Conservation (phyloP, 2,888 invertebrate species). For the Hoplodrina blanda region DNA sequence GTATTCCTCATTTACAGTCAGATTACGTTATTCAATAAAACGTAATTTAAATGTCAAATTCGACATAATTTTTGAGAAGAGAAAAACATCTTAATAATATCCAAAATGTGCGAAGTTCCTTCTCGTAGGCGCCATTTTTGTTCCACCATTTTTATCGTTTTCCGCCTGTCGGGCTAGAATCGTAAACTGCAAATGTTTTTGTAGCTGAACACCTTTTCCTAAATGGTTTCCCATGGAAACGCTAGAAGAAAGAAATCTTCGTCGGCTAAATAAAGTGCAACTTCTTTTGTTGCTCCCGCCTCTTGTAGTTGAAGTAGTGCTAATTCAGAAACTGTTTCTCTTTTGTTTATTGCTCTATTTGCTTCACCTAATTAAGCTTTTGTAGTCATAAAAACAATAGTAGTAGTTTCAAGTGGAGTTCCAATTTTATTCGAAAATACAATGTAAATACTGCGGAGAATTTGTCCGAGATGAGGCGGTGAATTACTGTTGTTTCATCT, state of each 20-base stretch:
- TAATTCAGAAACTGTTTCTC: slow-evolving; percentile 46
- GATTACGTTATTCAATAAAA: background rate
- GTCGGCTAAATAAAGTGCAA: slow-evolving; percentile 47
- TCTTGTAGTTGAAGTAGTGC: slow-evolving; percentile 26
- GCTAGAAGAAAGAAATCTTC: slow-evolving; percentile 58
- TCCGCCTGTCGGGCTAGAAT: slow-evolving; percentile 68
- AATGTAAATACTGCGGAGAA: slow-evolving; percentile 23
- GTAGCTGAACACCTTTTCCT: slow-evolving; percentile 64
- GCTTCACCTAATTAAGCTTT: slow-evolving; percentile 37
- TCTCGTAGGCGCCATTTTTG: slow-evolving; percentile 55
- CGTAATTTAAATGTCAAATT: background rate
- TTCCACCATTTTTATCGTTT: slow-evolving; percentile 72
- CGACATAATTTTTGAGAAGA: background rate
- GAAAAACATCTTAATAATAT: slow-evolving; percentile 22
- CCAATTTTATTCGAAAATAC: slow-evolving; percentile 32
- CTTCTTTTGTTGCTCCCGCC: slow-evolving; percentile 39
- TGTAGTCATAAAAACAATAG: slow-evolving; percentile 25
- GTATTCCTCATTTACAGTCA: background rate
- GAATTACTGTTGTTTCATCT: slow-evolving; percentile 22
- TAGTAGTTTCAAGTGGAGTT: slow-evolving; percentile 17
- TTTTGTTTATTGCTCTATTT: slow-evolving; percentile 42
- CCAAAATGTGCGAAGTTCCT: slow-evolving; percentile 30
- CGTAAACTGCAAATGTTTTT: slow-evolving; percentile 73
- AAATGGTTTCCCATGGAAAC: slow-evolving; percentile 48
- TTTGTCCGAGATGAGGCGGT: slow-evolving; percentile 4